Evolutionary conservation across 2,113 vertebrate species (phyloP), one percentile per base, ranked within the genome.

Genomic region (Amphiprion ocellaris): DNA sequence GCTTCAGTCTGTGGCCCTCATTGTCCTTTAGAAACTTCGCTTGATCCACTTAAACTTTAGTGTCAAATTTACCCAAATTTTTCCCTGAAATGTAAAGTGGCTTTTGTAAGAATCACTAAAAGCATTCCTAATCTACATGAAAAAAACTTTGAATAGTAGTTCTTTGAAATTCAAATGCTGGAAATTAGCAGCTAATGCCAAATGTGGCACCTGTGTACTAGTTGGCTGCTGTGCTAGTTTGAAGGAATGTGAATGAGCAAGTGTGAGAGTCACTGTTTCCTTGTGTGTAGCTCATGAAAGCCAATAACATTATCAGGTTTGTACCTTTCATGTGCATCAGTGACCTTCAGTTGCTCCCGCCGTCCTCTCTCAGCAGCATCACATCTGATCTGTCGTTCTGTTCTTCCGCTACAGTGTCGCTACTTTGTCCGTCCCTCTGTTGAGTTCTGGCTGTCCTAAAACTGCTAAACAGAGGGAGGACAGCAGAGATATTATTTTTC

Each of bases 341-440:
- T 78, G 73, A 77, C 65, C 75, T 60, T 67, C n/a, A 21, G 17
- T 17, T 12, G 10, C 54, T 33, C 44, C 5, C 6, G 2, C 19
- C 16, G n/a, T 47, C 26, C 16, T 21, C 59, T 55, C 21, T 66
- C 64, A 39, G 9, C 61, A 64, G 44, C 65, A 10, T 77, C 69
- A 71, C 56, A 78, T 69, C 21, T 44, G 39, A 80, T 71, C 65
- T 10, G 67, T 53, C 67, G 24, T 66, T 67, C 15, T 49, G 62
- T 54, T 60, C n/a, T 11, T 7, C 19, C 47, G 44, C 56, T 52
- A 16, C 23, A 44, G 9, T 39, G 21, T 73, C 58, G 54, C 16
- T 60, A n/a, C 19, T 9, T 9, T 21, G 17, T 52, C 4, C 2
- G 24, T 41, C 74, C 60, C 61, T 75, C 19, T 30, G 26, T 72